A percentile compares a stretch with the other conserved stretches of the same genome.
Conservation (phyloP, 2,797 vertebrate species). For the Paratrypauchen microcephalus region DNA sequence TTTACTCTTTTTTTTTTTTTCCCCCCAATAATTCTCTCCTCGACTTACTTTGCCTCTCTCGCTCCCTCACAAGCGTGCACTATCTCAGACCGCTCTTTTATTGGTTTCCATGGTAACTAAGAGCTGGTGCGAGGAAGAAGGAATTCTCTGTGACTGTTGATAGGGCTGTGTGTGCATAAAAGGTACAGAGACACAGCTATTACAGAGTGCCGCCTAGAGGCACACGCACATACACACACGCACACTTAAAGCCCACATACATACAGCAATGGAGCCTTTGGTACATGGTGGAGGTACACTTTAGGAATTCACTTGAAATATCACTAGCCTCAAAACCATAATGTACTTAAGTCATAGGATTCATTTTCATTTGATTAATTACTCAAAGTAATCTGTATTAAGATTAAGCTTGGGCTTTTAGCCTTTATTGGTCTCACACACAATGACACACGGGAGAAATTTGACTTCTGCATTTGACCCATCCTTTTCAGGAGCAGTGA, state of each 20-base stretch:
- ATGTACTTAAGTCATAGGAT: background rate
- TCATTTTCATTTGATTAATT: background rate
- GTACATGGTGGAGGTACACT: background rate
- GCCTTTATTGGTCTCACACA: too few relatives aligned
- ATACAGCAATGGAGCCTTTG: background rate
- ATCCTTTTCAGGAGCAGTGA: too few relatives aligned
- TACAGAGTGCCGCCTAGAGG: slow-evolving; percentile 69
- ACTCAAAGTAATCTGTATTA: background rate
- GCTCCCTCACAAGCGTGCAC: slow-evolving; percentile 43
- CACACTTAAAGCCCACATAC: slow-evolving; percentile 11
- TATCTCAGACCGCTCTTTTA: slow-evolving; percentile 69
- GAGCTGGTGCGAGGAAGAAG: slow-evolving; percentile 71
- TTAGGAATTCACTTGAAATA: background rate
- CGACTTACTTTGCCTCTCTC: slow-evolving; percentile 19
- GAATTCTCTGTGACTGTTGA: slow-evolving; percentile 75
- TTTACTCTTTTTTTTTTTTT: slow-evolving; percentile 53
- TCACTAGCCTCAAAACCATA: background rate
- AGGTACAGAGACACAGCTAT: slow-evolving; percentile 46
- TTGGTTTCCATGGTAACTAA: slow-evolving; percentile 78
- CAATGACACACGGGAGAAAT: too few relatives aligned
- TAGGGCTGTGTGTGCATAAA: slow-evolving; percentile 54
- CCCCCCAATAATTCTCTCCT: slow-evolving; percentile 37
- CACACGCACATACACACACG: slow-evolving; percentile 26
- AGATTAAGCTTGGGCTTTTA: too few relatives aligned
- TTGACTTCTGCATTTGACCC: too few relatives aligned